Evolutionary conservation across 1,140 invertebrate species (phyloP).

Genomic region (Drosophila nebulosa): DNA sequence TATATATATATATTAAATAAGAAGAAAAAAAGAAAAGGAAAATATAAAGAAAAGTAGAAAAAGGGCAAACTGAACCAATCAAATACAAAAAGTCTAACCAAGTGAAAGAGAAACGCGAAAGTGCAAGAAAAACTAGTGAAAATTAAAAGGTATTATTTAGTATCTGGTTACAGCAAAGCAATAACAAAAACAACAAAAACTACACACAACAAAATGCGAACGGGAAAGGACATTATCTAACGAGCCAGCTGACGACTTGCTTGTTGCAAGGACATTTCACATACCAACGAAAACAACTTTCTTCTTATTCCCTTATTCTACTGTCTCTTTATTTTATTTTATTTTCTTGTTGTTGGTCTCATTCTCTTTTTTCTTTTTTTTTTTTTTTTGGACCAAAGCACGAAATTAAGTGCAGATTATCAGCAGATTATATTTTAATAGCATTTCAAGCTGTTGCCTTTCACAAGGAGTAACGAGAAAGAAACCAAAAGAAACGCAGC

Average conservation of each 20-base stretch:
- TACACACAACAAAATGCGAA: not conserved
- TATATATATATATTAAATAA: constrained; percentile 12
- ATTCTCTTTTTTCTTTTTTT: too few species aligned
- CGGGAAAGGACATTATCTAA: constrained; percentile 17
- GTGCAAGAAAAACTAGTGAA: constrained; percentile 24
- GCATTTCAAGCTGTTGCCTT: constrained; percentile 78
- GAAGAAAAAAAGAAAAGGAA: not conserved
- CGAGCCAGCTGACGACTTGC: constrained; percentile 50
- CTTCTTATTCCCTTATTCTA: too few species aligned
- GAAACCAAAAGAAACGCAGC: constrained; percentile 7
- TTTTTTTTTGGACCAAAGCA: constrained; percentile 44
- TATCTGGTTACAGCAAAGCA: constrained; percentile 11
- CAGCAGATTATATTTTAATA: constrained; percentile 79
- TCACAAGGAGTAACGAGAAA: constrained; percentile 4
- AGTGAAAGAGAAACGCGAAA: constrained; percentile 29
- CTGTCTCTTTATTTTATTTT: too few species aligned
- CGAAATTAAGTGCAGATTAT: constrained; percentile 78
- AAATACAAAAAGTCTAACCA: constrained; percentile 21
- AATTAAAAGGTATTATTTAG: constrained; percentile 51
- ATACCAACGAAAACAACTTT: constrained; percentile 14
- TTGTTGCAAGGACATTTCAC: not conserved
- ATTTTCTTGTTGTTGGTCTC: constrained; percentile 3
- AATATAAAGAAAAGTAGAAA: too few species aligned
- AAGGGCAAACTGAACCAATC: constrained; percentile 22
- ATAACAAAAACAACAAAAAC: constrained; percentile 6